These are phyloP conservation scores for Nudaria mundana DNA, from an alignment of 2,888 invertebrate species.

Conservation along the genomic window DNA sequence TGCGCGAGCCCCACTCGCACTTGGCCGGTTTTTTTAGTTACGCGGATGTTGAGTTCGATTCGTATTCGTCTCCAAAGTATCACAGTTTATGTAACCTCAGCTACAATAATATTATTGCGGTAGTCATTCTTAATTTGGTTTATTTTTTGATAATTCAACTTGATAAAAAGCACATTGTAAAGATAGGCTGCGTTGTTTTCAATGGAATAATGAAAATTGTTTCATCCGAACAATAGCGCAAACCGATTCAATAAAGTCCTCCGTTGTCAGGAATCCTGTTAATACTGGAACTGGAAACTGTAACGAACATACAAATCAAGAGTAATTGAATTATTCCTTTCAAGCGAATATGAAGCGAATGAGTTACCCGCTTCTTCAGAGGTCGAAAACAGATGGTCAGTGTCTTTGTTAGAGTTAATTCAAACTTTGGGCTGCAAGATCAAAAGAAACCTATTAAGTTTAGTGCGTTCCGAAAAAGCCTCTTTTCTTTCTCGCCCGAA, in stretches of 20 bases:
- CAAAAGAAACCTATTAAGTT: conserved; percentile 71
- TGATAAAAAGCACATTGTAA: conserved; percentile 14
- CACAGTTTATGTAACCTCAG: no score
- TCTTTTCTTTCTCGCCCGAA: conserved; percentile 67
- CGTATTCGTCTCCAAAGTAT: no score
- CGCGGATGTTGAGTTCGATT: no score
- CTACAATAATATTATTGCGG: no score
- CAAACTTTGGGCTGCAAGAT: conserved; percentile 69
- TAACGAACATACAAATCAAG: conserved; percentile 37
- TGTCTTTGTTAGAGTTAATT: conserved; percentile 68
- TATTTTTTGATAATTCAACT: conserved; percentile 14
- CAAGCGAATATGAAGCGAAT: conserved; percentile 68
- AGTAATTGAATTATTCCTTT: conserved; percentile 63
- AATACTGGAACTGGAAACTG: conserved; percentile 24
- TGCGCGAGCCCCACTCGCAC: no score
- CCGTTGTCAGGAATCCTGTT: conserved; percentile 47
- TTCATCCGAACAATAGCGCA: conserved; percentile 27
- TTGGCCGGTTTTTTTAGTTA: no score
- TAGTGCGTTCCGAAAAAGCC: conserved; percentile 61
- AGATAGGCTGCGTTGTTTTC: conserved; percentile 17
- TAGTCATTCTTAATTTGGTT: no score
- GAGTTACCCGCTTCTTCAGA: conserved; percentile 52
- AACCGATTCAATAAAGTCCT: conserved; percentile 33
- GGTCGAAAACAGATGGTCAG: conserved; percentile 62
- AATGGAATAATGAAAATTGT: conserved; percentile 29